Evolutionary conservation across 2,888 invertebrate genomes (phyloP).

Genomic region (Drosophila histrio): DNA sequence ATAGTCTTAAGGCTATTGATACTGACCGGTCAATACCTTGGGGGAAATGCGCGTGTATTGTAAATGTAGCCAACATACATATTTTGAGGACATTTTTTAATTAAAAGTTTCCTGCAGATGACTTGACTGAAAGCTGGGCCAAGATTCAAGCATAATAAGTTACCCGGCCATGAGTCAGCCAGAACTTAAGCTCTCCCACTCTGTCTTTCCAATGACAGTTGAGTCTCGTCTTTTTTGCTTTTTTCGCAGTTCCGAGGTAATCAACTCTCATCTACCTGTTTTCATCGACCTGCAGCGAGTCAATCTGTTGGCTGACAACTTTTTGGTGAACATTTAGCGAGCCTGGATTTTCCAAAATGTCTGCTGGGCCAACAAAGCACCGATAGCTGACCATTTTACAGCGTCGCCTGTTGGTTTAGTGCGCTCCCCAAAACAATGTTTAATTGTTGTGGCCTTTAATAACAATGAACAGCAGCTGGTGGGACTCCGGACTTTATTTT

Average conservation of each 20-base stretch:
- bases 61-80: background rate
- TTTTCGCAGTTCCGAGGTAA: constrained; percentile 22
- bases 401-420: constrained; percentile 4
- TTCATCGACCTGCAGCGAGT: constrained; percentile 7
- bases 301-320: constrained; percentile 16
- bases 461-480: constrained; percentile 15
- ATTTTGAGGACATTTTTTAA: constrained; percentile 46
- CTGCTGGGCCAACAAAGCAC: constrained; percentile 5
- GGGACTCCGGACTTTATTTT: background rate
- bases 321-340: constrained; percentile 10
- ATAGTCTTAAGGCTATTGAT: constrained; percentile 43
- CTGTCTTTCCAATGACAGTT: background rate
- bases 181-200: constrained; percentile 23
- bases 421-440: background rate
- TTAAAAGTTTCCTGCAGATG: constrained; percentile 53
- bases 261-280: constrained; percentile 33
- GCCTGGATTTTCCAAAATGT: constrained; percentile 5
- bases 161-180: constrained; percentile 35
- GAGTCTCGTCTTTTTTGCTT: background rate
- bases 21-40: constrained; percentile 18
- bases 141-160: constrained; percentile 26
- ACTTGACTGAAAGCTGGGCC: constrained; percentile 28
- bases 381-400: constrained; percentile 10
- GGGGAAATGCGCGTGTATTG: constrained; percentile 8
- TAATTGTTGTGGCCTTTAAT: constrained; percentile 9